A percentile compares a stretch with the other conserved stretches of the same genome.
Evolutionary conservation across 2,888 invertebrate genomes (phyloP).

Genomic region (Galerucella pusilla): DNA sequence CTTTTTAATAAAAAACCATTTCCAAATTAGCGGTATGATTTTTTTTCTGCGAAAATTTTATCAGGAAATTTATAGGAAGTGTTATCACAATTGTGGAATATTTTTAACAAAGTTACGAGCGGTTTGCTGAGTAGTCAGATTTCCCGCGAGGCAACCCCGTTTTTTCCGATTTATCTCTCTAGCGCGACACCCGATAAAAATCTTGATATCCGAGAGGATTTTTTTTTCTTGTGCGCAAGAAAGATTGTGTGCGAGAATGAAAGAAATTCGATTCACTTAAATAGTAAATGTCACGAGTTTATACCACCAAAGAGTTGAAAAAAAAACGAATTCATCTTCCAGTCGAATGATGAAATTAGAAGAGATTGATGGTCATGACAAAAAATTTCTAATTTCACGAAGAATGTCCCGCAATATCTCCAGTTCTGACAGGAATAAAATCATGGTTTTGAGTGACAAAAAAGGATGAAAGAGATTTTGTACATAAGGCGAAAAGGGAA

Average conservation of each 20-base stretch:
- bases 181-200: conserved; percentile 3
- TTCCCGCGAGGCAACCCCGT: background rate
- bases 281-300: background rate
- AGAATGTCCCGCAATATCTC: background rate
- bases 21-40: background rate
- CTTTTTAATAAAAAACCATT: background rate
- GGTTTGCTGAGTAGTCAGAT: conserved; percentile 2
- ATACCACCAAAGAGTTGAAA: background rate
- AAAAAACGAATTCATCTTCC: background rate
- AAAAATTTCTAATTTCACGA: background rate
- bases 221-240: background rate
- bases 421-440: background rate
- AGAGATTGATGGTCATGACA: background rate
- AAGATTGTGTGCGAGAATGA: background rate
- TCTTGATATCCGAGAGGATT: background rate
- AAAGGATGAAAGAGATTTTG: too few relatives aligned
- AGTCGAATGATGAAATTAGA: background rate
- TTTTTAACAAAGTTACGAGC: conserved; percentile 4
- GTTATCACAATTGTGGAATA: background rate
- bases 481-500: too few relatives aligned
- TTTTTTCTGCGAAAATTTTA: background rate
- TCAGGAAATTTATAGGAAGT: background rate
- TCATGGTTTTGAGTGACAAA: background rate
- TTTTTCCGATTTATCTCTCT: background rate
- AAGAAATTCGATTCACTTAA: conserved; percentile 5